phyloP scores from a whole-genome alignment of 2,113 vertebrate species.

The Oncorhynchus masou region DNA sequence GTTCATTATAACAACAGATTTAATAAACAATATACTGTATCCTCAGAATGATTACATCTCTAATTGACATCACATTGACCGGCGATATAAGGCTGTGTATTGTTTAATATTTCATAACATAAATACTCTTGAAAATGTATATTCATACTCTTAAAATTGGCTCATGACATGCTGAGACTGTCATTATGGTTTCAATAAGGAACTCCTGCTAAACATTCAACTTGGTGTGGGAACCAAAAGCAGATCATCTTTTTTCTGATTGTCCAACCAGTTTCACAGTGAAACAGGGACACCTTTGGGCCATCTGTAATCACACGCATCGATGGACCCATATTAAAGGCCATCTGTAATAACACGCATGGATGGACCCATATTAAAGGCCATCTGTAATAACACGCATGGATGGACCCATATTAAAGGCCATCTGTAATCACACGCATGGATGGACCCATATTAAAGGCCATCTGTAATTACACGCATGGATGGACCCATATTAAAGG shows the following conservation, averaged over 20 bases:
- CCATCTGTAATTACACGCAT: constrained; percentile 19
- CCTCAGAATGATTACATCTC: constrained; percentile 32
- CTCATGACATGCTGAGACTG: constrained; percentile 41
- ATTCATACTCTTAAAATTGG: constrained; percentile 7
- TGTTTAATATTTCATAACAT: neutral
- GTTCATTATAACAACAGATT: neutral
- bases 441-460: constrained; percentile 35
- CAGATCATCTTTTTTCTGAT: constrained; percentile 26
- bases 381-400: constrained; percentile 19
- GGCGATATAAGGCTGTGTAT: constrained; percentile 48
- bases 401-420: constrained; percentile 35
- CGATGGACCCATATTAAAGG: constrained; percentile 29
- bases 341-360: constrained; percentile 18
- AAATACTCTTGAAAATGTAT: neutral
- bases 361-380: constrained; percentile 35
- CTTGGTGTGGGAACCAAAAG: neutral
- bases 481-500: constrained; percentile 35
- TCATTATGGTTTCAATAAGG: constrained; percentile 37
- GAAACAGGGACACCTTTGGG: constrained; percentile 32
- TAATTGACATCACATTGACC: constrained; percentile 61
- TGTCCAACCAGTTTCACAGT: constrained; percentile 35
- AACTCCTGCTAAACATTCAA: constrained; percentile 12
- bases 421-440: constrained; percentile 20
- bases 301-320: constrained; percentile 20
- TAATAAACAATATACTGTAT: constrained; percentile 11